Base-by-base conservation (phyloP, 2,797 vertebrate genomes). In the Pantherophis alleghaniensis region DNA sequence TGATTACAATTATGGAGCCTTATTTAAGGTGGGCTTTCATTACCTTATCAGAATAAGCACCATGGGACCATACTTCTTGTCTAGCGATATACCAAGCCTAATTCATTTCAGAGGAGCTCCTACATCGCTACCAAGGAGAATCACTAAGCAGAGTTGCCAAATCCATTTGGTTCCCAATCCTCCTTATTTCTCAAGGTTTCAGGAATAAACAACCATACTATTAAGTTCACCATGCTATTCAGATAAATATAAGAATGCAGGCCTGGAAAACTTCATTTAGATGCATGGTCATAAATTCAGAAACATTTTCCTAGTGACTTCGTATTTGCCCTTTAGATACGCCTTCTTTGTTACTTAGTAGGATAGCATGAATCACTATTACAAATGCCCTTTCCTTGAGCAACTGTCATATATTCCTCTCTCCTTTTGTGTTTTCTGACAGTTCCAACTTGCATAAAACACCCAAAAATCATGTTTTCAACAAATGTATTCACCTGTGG, bases 401-500 rank as follows among this genome's bases (percentile, higher is more conserved):
- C 95, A 95, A 94, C 94, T 96, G 96, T 95, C 95, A 94, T 92
- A 92, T 88, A 96, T 96, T 96, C 96, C 93, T 93, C 88, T 94
- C 93, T 94, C 95, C 95, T 92, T 96, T 97, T 97, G 95, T 96
- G 89, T 96, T 96, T 32, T 95, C 90, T 95, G 94, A 95, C 96
- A 96, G 96, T 92, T 95, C 95, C 94, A 96, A 95, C 90, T 95
- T 94, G 95, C 93, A 96, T 93, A 96, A 96, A 96, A 91, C 94
- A 96, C 93, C 88, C 86, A 94, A 95, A 96, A 94, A 95, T 94
- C 92, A 92, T 95, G 94, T 97, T 97, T 97, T 97, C 94, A 97
- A 97, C 96, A 96, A 96, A 97, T 96, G 95, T 96, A 97, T 94
- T 94, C 95, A 96, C 94, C 94, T 96, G 95, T 95, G 94, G 96